These are phyloP conservation scores for Anthoscopus minutus DNA, from an alignment of 2,113 vertebrate species.

Conservation along the genomic window DNA sequence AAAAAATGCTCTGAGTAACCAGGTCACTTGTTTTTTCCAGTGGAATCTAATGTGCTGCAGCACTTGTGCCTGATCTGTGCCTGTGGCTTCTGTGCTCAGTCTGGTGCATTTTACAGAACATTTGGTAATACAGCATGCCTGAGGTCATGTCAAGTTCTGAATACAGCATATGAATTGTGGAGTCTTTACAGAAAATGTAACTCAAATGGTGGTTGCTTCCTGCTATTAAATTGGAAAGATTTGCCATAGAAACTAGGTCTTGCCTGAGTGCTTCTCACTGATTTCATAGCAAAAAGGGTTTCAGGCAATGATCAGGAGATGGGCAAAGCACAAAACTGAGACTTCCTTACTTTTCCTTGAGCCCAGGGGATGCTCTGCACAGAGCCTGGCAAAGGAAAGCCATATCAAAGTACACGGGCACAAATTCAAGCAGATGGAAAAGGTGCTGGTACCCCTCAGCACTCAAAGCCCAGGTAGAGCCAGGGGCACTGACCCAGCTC, in stretches of 20 bases:
- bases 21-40: slow-evolving; percentile 1
- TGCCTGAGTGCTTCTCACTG: neutral
- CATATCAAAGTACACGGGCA: neutral
- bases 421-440: neutral
- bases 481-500: neutral
- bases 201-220: neutral
- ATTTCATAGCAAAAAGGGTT: neutral
- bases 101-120: slow-evolving; percentile 51
- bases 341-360: neutral
- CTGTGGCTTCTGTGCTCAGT: slow-evolving; percentile 8
- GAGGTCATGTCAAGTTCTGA: neutral
- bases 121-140: slow-evolving; percentile 13
- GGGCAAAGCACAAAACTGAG: neutral
- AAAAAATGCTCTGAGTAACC: neutral
- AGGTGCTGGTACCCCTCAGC: neutral
- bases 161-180: neutral
- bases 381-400: neutral
- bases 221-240: neutral
- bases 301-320: neutral
- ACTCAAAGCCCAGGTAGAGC: neutral
- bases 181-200: neutral
- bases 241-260: neutral
- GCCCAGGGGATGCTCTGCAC: neutral
- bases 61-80: neutral
- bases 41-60: neutral